Percentiles rank a stretch among this genome's conserved stretches.
Conservation (phyloP, 1,140 invertebrate species). For the Ericerus pela region DNA sequence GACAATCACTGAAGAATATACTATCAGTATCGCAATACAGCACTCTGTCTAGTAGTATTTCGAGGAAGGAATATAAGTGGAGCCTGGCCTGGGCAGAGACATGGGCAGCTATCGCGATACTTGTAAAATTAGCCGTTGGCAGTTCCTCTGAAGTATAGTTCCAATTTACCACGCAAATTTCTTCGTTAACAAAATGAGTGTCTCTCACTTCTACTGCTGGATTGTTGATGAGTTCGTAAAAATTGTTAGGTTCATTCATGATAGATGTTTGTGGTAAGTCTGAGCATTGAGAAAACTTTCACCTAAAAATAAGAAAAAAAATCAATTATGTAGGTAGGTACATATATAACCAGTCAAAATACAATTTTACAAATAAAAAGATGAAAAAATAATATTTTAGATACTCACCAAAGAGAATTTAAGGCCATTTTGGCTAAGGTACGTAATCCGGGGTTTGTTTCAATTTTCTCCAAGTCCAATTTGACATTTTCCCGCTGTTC, state of each 20-base stretch:
- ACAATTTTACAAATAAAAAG: too few relatives aligned
- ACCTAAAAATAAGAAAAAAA: background rate
- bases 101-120: slow-evolving; percentile 29
- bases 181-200: slow-evolving; percentile 22
- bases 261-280: slow-evolving; percentile 25
- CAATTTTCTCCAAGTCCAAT: slow-evolving; percentile 26
- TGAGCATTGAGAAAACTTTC: slow-evolving; percentile 25
- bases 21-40: slow-evolving; percentile 34
- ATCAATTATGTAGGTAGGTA: too few relatives aligned
- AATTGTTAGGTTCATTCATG: slow-evolving; percentile 21
- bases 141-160: slow-evolving; percentile 19
- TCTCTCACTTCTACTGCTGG: slow-evolving; percentile 20
- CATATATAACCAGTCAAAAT: too few relatives aligned
- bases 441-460: slow-evolving; percentile 27
- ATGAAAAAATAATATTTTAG: background rate
- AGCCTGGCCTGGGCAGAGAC: slow-evolving; percentile 31
- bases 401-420: slow-evolving; percentile 38
- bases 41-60: slow-evolving; percentile 25
- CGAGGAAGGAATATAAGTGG: slow-evolving; percentile 29
- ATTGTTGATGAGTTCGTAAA: slow-evolving; percentile 25
- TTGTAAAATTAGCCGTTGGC: slow-evolving; percentile 19
- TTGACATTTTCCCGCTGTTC: slow-evolving; percentile 27
- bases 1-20: slow-evolving; percentile 23
- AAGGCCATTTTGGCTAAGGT: slow-evolving; percentile 63
- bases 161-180: slow-evolving; percentile 23